These are phyloP conservation scores for Potorous gilbertii DNA, from an alignment of 2,797 vertebrate genomes.

Conservation along the genomic window DNA sequence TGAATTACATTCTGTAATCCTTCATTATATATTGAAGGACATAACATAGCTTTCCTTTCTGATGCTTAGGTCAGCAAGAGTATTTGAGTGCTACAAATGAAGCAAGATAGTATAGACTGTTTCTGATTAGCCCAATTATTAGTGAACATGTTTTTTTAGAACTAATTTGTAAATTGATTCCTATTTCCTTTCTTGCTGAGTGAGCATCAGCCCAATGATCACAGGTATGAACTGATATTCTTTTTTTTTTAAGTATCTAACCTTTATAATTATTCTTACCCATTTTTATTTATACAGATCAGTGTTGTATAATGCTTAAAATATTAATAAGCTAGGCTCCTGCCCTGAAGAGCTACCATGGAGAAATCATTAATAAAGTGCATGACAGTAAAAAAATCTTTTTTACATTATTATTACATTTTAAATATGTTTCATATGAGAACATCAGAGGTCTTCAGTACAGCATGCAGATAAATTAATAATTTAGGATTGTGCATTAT, in stretches of 20 bases:
- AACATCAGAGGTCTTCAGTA: conserved; percentile 59
- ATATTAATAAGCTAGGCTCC: conserved; percentile 45
- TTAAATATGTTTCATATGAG: conserved; percentile 61
- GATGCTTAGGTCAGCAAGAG: conserved; percentile 55
- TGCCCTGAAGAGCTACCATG: conserved; percentile 12
- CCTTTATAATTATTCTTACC: conserved; percentile 45
- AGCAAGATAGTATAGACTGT: conserved; percentile 32
- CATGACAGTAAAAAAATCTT: conserved; percentile 42
- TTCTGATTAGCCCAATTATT: conserved; percentile 16
- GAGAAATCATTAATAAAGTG: conserved; percentile 52
- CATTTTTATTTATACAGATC: conserved; percentile 6
- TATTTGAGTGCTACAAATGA: conserved; percentile 60
- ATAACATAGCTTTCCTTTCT: conserved; percentile 44
- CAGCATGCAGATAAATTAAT: conserved; percentile 48
- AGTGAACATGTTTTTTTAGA: conserved; percentile 28
- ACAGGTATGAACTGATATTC: conserved; percentile 19
- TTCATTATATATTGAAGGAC: conserved; percentile 71
- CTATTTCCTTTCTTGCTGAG: neutral
- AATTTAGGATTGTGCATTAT: conserved; percentile 53
- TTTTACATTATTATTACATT: conserved; percentile 39
- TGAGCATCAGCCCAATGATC: neutral
- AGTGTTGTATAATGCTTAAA: conserved; percentile 47
- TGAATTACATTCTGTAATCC: conserved; percentile 72
- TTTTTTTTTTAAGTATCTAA: conserved; percentile 38
- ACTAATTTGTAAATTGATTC: conserved; percentile 35